Conservation (phyloP, 2,113 vertebrate genomes). For the Nothobranchius kuhntae region DNA sequence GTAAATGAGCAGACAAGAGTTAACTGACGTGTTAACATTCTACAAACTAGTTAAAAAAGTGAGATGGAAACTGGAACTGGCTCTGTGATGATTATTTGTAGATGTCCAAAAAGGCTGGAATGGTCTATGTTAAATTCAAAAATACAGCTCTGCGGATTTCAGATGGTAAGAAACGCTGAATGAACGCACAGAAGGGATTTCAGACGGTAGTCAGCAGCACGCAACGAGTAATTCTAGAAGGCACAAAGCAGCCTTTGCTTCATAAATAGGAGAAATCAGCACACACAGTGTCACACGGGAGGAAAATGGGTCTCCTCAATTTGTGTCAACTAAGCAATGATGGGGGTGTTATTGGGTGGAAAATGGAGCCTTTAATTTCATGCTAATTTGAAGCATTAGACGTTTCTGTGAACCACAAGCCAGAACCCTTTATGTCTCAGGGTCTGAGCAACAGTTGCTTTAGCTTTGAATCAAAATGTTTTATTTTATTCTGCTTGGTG, state of each 20-base stretch:
- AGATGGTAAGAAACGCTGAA: neutral
- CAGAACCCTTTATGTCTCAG: conserved; percentile 6
- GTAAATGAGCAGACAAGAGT: no score
- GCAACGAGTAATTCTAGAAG: conserved; percentile 42
- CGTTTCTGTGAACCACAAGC: conserved; percentile 16
- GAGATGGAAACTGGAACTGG: no score
- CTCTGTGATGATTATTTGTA: no score
- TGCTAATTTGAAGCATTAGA: conserved; percentile 64
- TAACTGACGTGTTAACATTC: no score
- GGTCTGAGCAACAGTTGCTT: neutral
- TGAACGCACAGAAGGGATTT: conserved; percentile 32
- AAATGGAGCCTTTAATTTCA: conserved; percentile 66
- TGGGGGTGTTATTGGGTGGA: conserved; percentile 53
- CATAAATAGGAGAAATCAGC: conserved; percentile 70
- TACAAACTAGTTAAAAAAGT: no score
- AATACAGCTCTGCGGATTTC: no score
- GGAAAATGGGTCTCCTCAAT: conserved; percentile 61
- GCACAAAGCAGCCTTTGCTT: conserved; percentile 49
- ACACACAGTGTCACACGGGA: conserved; percentile 54
- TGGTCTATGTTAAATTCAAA: no score
- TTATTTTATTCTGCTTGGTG: no score
- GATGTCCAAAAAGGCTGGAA: no score
- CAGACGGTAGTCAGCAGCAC: conserved; percentile 32
- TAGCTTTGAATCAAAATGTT: no score
- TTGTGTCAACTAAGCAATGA: conserved; percentile 67